These are phyloP conservation scores for Empis livida DNA, from an alignment of 2,888 invertebrate genomes.

Conservation along the genomic window DNA sequence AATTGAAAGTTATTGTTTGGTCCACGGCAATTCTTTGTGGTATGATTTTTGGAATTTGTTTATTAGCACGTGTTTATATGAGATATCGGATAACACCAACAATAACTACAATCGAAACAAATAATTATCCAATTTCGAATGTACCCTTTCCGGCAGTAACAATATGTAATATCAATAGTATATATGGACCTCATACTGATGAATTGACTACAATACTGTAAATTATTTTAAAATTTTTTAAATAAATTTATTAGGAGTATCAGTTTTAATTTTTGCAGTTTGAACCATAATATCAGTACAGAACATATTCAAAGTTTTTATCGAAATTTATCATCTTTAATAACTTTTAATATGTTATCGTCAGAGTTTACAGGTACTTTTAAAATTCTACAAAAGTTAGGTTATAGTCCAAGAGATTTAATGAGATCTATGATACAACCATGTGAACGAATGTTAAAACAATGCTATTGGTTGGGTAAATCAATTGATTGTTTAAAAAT, in stretches of 20 bases:
- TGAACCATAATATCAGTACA: not conserved
- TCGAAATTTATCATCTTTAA: constrained; percentile 4
- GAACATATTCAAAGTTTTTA: constrained; percentile 3
- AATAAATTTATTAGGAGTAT: not conserved
- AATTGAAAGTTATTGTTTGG: constrained; percentile 11
- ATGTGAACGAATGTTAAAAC: constrained; percentile 21
- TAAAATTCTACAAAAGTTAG: constrained; percentile 16
- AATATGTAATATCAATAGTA: constrained; percentile 46
- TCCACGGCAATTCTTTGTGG: constrained; percentile 14
- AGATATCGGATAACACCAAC: constrained; percentile 21
- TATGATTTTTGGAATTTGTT: constrained; percentile 15
- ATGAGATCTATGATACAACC: constrained; percentile 29
- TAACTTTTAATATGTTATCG: constrained; percentile 2
- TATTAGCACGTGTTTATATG: constrained; percentile 19
- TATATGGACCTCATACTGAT: constrained; percentile 39
- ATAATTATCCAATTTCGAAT: constrained; percentile 51
- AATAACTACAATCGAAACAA: constrained; percentile 39
- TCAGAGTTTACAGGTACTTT: constrained; percentile 16
- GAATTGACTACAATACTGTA: constrained; percentile 40
- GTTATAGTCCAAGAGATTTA: constrained; percentile 20
- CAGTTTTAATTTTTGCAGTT: not conserved
- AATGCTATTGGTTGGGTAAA: constrained; percentile 23
- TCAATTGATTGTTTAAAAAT: constrained; percentile 21
- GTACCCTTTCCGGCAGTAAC: constrained; percentile 53
- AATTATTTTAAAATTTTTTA: constrained; percentile 21